These are phyloP conservation scores for Callocephalon fimbriatum DNA, from an alignment of 2,113 vertebrate species.

Conservation along the genomic window DNA sequence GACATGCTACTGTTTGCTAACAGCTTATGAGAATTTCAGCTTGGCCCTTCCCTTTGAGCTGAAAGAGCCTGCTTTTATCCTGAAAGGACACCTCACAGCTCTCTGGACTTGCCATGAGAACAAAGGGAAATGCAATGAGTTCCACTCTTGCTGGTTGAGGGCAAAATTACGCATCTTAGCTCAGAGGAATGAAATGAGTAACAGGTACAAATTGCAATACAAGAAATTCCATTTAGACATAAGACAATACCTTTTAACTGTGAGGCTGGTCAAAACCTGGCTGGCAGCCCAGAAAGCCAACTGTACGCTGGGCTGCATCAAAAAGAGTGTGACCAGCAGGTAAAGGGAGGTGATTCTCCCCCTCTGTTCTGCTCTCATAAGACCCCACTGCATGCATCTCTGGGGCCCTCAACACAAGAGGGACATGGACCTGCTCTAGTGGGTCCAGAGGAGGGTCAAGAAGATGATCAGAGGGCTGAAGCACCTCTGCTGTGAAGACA, in stretches of 20 bases:
- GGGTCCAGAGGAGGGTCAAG: neutral
- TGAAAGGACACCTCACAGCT: neutral
- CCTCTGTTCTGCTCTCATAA: neutral
- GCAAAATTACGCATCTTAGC: neutral
- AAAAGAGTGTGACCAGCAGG: neutral
- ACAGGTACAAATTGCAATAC: neutral
- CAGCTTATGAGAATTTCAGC: neutral
- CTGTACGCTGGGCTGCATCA: neutral
- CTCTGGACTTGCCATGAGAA: neutral
- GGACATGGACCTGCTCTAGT: neutral
- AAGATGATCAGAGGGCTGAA: neutral
- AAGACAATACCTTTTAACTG: neutral
- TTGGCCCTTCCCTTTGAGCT: neutral
- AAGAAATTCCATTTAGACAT: neutral
- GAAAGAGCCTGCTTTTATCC: neutral
- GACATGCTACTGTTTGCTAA: neutral
- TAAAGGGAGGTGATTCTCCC: neutral
- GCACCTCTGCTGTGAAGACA: neutral
- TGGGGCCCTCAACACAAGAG: neutral
- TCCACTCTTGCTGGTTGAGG: neutral
- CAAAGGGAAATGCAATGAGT: neutral
- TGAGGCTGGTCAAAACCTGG: neutral
- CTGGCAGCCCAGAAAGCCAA: neutral
- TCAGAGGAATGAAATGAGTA: neutral
- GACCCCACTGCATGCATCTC: neutral